These are phyloP conservation scores for Lytechinus pictus DNA, from an alignment of 35 echinoderm and acorn worm genomes.

Conservation along the genomic window DNA sequence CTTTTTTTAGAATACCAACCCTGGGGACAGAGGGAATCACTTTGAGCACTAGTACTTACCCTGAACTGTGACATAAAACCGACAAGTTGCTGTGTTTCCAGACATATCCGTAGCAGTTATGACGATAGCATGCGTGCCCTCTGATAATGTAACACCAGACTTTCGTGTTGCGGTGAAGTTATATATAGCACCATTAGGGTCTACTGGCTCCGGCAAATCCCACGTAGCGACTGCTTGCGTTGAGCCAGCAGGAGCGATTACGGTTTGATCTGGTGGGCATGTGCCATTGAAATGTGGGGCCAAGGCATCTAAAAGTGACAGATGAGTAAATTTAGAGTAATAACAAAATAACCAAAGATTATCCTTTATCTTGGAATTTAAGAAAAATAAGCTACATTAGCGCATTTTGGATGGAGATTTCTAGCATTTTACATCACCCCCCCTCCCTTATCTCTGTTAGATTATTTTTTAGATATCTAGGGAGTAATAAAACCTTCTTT, in stretches of 20 bases:
- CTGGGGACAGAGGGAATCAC: background rate
- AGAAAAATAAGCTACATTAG: too few species aligned
- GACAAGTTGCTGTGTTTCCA: conserved; percentile 64
- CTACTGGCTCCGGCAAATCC: conserved; percentile 47
- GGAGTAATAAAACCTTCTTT: too few species aligned
- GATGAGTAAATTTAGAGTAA: too few species aligned
- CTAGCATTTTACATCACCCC: too few species aligned
- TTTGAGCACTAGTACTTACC: conserved; percentile 46
- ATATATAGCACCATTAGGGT: conserved; percentile 7
- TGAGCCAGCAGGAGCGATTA: conserved; percentile 28
- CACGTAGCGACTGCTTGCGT: conserved; percentile 43
- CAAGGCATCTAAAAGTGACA: background rate
- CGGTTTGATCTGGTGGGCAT: conserved; percentile 49
- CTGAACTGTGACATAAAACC: conserved; percentile 48
- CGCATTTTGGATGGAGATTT: too few species aligned
- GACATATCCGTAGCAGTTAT: conserved; percentile 53
- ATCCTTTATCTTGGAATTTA: too few species aligned
- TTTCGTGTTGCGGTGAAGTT: conserved; percentile 55
- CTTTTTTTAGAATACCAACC: too few species aligned
- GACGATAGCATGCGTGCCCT: conserved; percentile 54
- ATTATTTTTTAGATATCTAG: too few species aligned
- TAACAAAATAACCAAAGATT: too few species aligned
- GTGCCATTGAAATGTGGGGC: conserved; percentile 70
- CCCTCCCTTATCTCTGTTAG: too few species aligned
- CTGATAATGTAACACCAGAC: conserved; percentile 29